Percentiles rank a stretch among this genome's conserved stretches.
phyloP scores from a whole-genome alignment of 2,797 vertebrate genomes.

The Megaceryle alcyon region DNA sequence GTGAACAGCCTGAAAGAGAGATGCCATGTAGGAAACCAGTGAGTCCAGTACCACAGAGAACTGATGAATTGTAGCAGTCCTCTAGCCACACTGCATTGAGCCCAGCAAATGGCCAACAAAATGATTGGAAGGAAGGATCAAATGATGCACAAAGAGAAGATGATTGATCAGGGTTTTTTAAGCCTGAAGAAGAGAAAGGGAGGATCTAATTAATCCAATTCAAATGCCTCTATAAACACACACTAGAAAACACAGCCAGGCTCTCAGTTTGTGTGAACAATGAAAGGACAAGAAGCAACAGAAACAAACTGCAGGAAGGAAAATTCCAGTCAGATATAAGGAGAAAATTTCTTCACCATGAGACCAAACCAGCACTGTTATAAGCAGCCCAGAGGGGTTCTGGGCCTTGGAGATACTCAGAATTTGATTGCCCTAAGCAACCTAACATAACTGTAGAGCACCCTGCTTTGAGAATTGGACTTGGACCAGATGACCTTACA shows the following conservation, averaged over 20 bases:
- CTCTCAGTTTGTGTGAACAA: background rate
- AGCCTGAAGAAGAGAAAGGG: background rate
- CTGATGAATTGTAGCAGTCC: background rate
- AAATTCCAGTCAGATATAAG: background rate
- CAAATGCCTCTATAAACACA: background rate
- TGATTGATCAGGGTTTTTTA: background rate
- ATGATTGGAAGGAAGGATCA: background rate
- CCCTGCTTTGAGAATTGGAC: background rate
- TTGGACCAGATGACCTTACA: background rate
- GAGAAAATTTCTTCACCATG: background rate
- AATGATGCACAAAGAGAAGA: background rate
- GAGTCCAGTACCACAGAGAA: background rate
- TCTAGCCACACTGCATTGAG: background rate
- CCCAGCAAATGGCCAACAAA: background rate
- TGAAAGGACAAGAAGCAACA: background rate
- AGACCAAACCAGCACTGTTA: background rate
- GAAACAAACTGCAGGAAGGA: background rate
- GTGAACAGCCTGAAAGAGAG: background rate
- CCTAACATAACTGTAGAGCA: background rate
- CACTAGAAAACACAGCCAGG: background rate
- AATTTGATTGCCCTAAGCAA: background rate
- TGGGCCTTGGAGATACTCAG: background rate
- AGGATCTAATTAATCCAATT: background rate
- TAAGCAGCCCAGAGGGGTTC: background rate
- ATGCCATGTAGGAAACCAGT: background rate